Conservation (phyloP, 2,797 vertebrate species). For the Strix occidentalis region DNA sequence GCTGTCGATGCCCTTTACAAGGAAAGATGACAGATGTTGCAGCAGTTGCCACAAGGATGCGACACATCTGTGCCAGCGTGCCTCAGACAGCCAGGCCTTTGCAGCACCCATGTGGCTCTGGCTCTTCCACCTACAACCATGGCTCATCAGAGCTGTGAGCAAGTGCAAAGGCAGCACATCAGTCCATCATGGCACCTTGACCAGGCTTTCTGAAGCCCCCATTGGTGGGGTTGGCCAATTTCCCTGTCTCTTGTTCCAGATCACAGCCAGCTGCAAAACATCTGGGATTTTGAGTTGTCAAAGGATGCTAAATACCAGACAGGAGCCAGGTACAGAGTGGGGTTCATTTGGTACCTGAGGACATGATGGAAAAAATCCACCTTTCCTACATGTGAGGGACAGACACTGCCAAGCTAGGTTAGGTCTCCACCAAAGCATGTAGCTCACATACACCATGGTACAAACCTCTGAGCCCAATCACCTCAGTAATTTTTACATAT, state of each 20-base stretch:
- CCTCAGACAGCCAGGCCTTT: neutral
- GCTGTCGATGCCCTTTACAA: neutral
- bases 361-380: accelerated
- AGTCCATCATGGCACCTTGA: neutral
- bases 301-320: neutral
- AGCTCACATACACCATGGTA: neutral
- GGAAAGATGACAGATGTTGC: neutral
- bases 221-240: accelerated
- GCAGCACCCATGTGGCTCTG: neutral
- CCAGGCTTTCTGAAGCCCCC: neutral
- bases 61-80: neutral
- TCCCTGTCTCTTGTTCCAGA: neutral
- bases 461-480: neutral
- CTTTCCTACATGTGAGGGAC: accelerated
- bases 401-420: neutral
- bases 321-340: neutral
- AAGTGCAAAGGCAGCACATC: neutral
- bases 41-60: neutral
- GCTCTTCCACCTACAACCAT: neutral
- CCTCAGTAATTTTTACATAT: neutral
- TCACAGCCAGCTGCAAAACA: neutral
- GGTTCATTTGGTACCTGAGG: neutral
- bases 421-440: neutral
- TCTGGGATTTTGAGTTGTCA: neutral
- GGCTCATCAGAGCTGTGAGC: neutral